Evolutionary conservation across 2,888 invertebrate genomes (phyloP).

Genomic region (Sminthurides aquaticus): DNA sequence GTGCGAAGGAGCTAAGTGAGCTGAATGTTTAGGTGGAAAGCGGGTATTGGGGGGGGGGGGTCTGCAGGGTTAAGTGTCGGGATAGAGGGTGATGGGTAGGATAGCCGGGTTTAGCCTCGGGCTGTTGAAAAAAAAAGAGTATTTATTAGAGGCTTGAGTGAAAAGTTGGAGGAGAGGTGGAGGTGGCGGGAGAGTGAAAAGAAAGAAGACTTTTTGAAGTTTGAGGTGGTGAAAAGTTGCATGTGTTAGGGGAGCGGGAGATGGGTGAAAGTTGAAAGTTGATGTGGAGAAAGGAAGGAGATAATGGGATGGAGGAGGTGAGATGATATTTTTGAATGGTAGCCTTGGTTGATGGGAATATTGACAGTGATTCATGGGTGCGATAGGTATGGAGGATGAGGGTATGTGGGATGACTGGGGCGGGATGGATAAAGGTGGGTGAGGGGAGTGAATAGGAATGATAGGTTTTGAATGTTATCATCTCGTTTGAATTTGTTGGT

Average conservation of each 20-base stretch:
- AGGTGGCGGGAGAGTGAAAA: slow-evolving; percentile 15
- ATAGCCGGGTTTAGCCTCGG: no score
- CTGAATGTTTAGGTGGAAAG: no score
- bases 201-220: slow-evolving; percentile 12
- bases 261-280: slow-evolving; percentile 10
- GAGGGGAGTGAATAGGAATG: slow-evolving; percentile 5
- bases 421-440: background rate
- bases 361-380: slow-evolving; percentile 7
- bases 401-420: no score
- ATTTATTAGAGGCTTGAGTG: slow-evolving; percentile 3
- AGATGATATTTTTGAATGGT: background rate
- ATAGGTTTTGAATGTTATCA: slow-evolving; percentile 8
- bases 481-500: slow-evolving; percentile 6
- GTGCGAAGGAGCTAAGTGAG: no score
- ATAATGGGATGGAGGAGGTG: background rate
- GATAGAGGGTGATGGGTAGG: no score
- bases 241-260: background rate
- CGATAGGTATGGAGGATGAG: slow-evolving; percentile 5
- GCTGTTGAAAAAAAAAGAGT: background rate
- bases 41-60: no score
- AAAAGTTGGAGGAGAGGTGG: slow-evolving; percentile 9
- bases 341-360: slow-evolving; percentile 4
- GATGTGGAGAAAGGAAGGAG: background rate
- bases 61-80: no score
- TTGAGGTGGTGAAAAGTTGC: background rate